These are phyloP conservation scores for Ommatoiulus sabulosus DNA, from an alignment of 2,888 invertebrate genomes.

Conservation along the genomic window DNA sequence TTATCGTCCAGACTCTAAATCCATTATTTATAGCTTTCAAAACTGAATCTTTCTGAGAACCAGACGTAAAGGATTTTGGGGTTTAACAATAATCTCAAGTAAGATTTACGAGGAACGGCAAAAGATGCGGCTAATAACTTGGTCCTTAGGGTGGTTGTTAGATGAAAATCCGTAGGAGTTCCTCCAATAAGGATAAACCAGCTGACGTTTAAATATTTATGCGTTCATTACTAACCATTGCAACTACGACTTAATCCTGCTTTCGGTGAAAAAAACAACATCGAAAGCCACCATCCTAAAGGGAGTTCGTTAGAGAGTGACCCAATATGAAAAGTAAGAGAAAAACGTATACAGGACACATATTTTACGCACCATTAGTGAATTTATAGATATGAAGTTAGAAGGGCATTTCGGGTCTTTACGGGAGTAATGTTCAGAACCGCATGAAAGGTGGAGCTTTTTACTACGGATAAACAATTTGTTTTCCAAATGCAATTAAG, in stretches of 20 bases:
- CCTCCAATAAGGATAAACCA: neutral
- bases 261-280: neutral
- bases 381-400: too few species aligned
- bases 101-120: neutral
- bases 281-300: neutral
- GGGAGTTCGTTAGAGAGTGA: neutral
- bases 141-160: neutral
- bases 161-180: neutral
- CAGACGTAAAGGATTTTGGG: neutral
- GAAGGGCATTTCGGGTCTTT: neutral
- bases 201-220: neutral
- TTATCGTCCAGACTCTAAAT: too few species aligned
- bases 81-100: neutral
- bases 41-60: neutral
- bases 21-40: too few species aligned
- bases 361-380: too few species aligned
- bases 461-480: neutral
- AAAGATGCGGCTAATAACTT: neutral
- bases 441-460: neutral
- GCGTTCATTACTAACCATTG: neutral
- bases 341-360: too few species aligned
- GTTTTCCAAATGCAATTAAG: slow-evolving; percentile 21
- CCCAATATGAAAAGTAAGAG: neutral
- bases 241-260: neutral
- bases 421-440: neutral